Evolutionary conservation across 2,797 vertebrate species (phyloP).

Genomic region (Aeoliscus strigatus): DNA sequence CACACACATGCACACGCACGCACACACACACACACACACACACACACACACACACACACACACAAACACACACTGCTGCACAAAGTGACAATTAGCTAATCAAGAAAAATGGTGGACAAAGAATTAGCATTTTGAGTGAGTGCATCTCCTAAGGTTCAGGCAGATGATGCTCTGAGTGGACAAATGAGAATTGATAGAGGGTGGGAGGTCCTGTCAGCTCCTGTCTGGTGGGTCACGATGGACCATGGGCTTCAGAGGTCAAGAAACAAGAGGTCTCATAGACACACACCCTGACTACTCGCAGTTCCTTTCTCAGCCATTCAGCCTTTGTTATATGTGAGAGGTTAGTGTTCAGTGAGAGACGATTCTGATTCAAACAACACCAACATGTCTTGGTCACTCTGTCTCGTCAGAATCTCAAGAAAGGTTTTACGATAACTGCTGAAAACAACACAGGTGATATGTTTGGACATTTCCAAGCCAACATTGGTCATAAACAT

Average conservation of each 20-base stretch:
- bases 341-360: conserved; percentile 73
- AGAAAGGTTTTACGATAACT: conserved; percentile 4
- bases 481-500: not conserved
- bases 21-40: conserved; percentile 14
- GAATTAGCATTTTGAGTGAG: conserved; percentile 60
- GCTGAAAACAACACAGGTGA: not conserved
- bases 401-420: conserved; percentile 2
- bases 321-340: conserved; percentile 71
- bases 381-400: conserved; percentile 4
- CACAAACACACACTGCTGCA: conserved; percentile 5
- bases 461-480: not conserved
- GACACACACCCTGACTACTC: conserved; percentile 18
- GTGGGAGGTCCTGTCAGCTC: conserved; percentile 64
- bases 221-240: conserved; percentile 50
- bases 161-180: conserved; percentile 51
- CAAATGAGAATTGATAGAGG: conserved; percentile 58
- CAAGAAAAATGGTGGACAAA: conserved; percentile 42
- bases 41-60: conserved; percentile 12
- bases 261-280: conserved; percentile 59
- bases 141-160: conserved; percentile 40
- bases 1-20: conserved; percentile 8
- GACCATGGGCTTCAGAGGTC: conserved; percentile 54
- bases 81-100: conserved; percentile 43
- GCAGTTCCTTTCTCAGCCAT: conserved; percentile 64
- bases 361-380: conserved; percentile 59